A percentile compares a stretch with the other conserved stretches of the same genome.
These are phyloP conservation scores for Panthera leo DNA, from an alignment of 2,113 vertebrate genomes.

Conservation along the genomic window DNA sequence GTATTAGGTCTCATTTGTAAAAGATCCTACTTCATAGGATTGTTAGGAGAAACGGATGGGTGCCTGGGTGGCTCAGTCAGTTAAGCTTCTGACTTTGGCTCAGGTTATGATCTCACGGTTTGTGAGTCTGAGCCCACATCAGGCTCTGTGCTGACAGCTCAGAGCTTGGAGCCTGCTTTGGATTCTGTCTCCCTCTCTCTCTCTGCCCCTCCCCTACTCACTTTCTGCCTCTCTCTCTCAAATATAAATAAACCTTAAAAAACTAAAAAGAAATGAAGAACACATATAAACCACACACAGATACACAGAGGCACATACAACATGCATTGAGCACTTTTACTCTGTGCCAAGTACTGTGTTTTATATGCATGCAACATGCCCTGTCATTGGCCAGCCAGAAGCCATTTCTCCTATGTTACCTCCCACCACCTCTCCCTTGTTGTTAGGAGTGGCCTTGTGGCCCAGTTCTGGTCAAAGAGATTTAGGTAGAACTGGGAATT, in stretches of 20 bases:
- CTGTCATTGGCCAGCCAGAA: not conserved
- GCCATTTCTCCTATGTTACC: not conserved
- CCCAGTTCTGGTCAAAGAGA: not conserved
- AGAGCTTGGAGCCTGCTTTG: no score
- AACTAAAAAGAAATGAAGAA: not conserved
- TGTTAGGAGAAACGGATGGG: not conserved
- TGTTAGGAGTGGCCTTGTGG: not conserved
- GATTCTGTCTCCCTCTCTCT: no score
- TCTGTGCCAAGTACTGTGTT: not conserved
- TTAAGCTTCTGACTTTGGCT: no score
- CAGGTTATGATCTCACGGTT: no score
- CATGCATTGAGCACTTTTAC: not conserved
- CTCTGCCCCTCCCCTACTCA: no score
- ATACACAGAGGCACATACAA: not conserved
- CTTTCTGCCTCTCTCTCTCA: no score
- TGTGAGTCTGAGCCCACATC: no score
- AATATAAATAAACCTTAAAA: no score
- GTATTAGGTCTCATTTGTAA: not conserved
- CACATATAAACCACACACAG: not conserved
- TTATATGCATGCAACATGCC: not conserved
- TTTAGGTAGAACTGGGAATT: not conserved
- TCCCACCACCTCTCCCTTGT: not conserved
- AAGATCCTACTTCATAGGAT: not conserved
- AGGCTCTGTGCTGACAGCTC: no score
- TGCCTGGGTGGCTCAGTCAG: no score